Conservation (phyloP, 2,888 invertebrate species). For the Drosophila barbarae region DNA sequence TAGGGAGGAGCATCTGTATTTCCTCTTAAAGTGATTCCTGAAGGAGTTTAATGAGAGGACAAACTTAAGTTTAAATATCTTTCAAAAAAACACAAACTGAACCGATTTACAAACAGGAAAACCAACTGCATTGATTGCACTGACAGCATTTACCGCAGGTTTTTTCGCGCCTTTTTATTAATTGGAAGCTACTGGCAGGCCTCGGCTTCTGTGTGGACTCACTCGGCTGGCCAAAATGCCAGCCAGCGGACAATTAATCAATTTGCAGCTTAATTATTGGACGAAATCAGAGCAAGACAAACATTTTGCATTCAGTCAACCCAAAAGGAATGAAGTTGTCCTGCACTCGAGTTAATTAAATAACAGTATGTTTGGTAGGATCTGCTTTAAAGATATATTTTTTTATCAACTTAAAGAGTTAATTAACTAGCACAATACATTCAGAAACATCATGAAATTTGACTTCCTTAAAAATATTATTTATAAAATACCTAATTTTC, state of each 20-base stretch:
- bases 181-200: constrained; percentile 29
- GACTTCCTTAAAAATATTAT: background rate
- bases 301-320: constrained; percentile 8
- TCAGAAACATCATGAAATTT: background rate
- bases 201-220: constrained; percentile 14
- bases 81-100: background rate
- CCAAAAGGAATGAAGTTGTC: background rate
- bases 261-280: constrained; percentile 51
- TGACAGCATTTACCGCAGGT: constrained; percentile 31
- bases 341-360: background rate
- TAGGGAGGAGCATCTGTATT: background rate
- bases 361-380: background rate
- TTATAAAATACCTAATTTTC: background rate
- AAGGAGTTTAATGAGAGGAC: background rate
- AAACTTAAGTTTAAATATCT: background rate
- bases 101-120: constrained; percentile 12
- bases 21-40: background rate
- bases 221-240: constrained; percentile 14
- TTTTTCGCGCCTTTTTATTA: constrained; percentile 33
- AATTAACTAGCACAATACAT: background rate
- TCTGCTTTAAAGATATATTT: background rate
- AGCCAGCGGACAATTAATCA: constrained; percentile 55
- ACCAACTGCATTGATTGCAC: constrained; percentile 43
- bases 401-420: background rate
- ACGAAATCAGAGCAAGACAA: constrained; percentile 32